Base-by-base conservation (phyloP, 2,888 invertebrate species). In the Catocala fraxini region DNA sequence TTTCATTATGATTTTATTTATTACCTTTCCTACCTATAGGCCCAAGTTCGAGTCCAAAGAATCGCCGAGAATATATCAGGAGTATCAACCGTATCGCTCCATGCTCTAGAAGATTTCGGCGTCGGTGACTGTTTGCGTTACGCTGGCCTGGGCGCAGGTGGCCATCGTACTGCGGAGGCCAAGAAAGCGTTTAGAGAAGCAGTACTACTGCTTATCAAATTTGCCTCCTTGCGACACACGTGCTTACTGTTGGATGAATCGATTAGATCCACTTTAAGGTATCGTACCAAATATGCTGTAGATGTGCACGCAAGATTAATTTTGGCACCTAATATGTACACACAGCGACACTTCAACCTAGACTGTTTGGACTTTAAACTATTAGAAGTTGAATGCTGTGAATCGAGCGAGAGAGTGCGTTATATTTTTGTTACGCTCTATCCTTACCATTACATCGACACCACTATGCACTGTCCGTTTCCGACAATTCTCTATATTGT, bases 171-270 rank as follows among this genome's bases (percentile, higher is more conserved):
- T 0, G 81, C 79, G 13, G 93, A 91, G 72, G 89, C 88, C 43
- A 95, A 88, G 77, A 92, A 84, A 73, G 91, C 87, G 25, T 95
- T 93, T 79, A 84, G 86, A 75, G 89, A 87, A 73, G 94, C 84
- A 45, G 77, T 91, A 0, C 79, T 82, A 47, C 86, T 92, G 6
- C 83, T 95, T 0, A 91, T 95, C 49, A 94, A 93, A 75, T 95
- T 94, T 48, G 94, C 95, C 0, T 94, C 95, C 0, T 86, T 94
- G 66, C 86, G 92, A 54, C 91, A 90, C 60, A 91, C 87, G 25
- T 94, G 94, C 60, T 76, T 89, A 33, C 70, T 91, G 45, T 72
- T 94, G 42, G 91, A 93, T 66, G 87, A 83, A 52, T 90, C 92
- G 11, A 83, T 92, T 42, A 87, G 87, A 54, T 82, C 86, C 12